These are phyloP conservation scores for Stenopsyche tienmushanensis DNA, from an alignment of 1,140 invertebrate species.

Conservation along the genomic window DNA sequence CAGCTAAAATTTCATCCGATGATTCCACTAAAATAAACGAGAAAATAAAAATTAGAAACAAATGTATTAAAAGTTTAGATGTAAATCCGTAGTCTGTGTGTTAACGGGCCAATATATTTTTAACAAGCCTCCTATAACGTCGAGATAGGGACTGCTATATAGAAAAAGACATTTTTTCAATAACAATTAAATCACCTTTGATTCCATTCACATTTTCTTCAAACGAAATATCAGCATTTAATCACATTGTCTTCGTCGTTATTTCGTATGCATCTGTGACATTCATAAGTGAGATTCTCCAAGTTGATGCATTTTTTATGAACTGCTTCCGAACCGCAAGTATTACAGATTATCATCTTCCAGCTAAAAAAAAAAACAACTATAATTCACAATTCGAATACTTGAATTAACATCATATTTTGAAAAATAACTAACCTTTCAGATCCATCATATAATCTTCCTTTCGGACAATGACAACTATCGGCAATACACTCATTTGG, in stretches of 20 bases:
- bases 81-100: too few relatives aligned
- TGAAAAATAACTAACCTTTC: slow-evolving; percentile 20
- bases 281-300: neutral
- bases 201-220: too few relatives aligned
- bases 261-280: neutral
- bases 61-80: too few relatives aligned
- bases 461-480: slow-evolving; percentile 45
- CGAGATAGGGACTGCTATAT: too few relatives aligned
- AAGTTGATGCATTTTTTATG: neutral
- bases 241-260: neutral
- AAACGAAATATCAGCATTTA: neutral
- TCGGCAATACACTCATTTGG: slow-evolving; percentile 42
- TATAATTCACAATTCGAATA: neutral
- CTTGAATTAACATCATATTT: neutral
- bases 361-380: slow-evolving; percentile 4
- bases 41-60: too few relatives aligned
- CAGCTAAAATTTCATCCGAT: too few relatives aligned
- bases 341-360: neutral
- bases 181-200: too few relatives aligned
- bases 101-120: too few relatives aligned
- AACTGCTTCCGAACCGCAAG: slow-evolving; percentile 2
- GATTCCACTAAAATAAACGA: too few relatives aligned
- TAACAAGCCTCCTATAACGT: too few relatives aligned
- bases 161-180: too few relatives aligned
- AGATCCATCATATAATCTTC: slow-evolving; percentile 40